phyloP scores from a whole-genome alignment of 1,140 invertebrate species.

The Drosophila teissieri region DNA sequence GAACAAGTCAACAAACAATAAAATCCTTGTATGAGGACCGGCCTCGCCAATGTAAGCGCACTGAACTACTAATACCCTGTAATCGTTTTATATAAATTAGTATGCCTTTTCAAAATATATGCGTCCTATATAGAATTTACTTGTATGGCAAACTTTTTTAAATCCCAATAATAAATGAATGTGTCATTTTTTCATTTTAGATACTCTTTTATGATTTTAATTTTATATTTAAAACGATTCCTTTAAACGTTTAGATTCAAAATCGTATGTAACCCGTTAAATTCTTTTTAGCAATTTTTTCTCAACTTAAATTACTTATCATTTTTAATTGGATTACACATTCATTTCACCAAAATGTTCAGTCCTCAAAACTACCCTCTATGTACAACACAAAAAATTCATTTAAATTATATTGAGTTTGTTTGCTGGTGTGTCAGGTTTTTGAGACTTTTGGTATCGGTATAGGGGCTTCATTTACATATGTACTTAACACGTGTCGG shows the following conservation, averaged over 20 bases:
- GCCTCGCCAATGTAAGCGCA: not conserved
- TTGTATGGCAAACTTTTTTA: not conserved
- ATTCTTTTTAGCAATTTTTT: too few species aligned
- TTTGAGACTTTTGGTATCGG: slow-evolving; percentile 29
- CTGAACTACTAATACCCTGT: slow-evolving; percentile 2
- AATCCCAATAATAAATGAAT: not conserved
- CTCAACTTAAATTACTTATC: too few species aligned
- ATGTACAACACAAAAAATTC: slow-evolving; percentile 50
- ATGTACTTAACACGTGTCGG: slow-evolving; percentile 73
- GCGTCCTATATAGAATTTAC: fast-evolving
- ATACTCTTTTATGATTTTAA: too few species aligned
- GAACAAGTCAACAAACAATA: slow-evolving; percentile 39
- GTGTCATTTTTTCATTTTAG: not conserved
- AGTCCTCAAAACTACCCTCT: slow-evolving; percentile 5
- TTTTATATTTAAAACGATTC: too few species aligned
- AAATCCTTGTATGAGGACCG: slow-evolving; percentile 18
- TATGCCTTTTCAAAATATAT: not conserved
- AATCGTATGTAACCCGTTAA: too few species aligned
- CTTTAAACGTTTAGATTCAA: too few species aligned
- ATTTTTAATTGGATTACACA: not conserved
- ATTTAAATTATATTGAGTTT: slow-evolving; percentile 75
- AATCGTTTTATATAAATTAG: not conserved
- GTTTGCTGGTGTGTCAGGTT: slow-evolving; percentile 28
- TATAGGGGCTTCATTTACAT: slow-evolving; percentile 61
- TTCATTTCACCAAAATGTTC: not conserved